Evolutionary conservation across 2,888 invertebrate species (phyloP).

Genomic region (Habroteleia sp.): DNA sequence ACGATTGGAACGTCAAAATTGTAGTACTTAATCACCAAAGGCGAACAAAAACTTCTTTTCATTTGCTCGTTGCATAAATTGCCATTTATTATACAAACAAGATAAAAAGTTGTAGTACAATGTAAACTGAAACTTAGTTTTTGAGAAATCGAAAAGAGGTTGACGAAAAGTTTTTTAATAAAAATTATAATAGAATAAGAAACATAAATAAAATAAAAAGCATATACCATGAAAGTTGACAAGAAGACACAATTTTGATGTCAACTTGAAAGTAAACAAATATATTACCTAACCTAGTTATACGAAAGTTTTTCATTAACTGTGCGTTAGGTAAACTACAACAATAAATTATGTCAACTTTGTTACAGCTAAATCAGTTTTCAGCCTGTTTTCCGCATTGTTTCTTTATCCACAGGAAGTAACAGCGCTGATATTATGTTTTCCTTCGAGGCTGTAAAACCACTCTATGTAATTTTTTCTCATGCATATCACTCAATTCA

Average conservation of each 20-base stretch:
- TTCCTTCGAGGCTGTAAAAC: constrained; percentile 15
- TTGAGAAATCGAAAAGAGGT: neutral
- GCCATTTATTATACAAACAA: neutral
- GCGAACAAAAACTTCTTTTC: too few relatives aligned
- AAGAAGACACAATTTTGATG: constrained; percentile 8
- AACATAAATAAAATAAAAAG: constrained; percentile 2
- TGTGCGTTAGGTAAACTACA: constrained; percentile 41
- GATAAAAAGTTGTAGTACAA: too few relatives aligned
- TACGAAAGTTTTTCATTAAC: constrained; percentile 38
- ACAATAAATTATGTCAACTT: constrained; percentile 46
- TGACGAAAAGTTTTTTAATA: constrained; percentile 1
- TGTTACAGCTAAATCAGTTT: constrained; percentile 18
- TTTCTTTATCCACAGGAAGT: constrained; percentile 17
- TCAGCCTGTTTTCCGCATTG: constrained; percentile 8
- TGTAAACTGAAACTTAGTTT: too few relatives aligned
- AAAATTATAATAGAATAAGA: neutral
- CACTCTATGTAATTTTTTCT: too few relatives aligned
- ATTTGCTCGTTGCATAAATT: neutral
- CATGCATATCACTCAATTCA: too few relatives aligned
- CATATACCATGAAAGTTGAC: constrained; percentile 1
- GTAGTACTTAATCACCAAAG: too few relatives aligned
- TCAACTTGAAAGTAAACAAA: constrained; percentile 16
- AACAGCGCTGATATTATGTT: constrained; percentile 16
- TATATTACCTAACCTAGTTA: constrained; percentile 39
- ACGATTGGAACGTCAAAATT: too few relatives aligned